phyloP scores from a whole-genome alignment of 2,888 invertebrate species.

The Unio pictorum region DNA sequence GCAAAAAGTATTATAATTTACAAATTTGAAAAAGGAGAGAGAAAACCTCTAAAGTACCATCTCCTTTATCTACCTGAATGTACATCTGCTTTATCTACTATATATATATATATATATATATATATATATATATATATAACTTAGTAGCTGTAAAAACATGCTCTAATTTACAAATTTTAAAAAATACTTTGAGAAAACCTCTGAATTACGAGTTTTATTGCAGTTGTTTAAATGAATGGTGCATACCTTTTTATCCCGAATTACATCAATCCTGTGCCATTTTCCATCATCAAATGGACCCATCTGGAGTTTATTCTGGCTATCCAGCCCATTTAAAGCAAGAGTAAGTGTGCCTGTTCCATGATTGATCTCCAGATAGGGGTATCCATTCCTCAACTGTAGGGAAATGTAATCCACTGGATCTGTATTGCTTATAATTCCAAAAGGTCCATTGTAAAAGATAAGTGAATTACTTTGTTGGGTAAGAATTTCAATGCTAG shows the following conservation, averaged over 20 bases:
- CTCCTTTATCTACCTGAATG: no score
- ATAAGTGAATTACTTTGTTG: constrained; percentile 88
- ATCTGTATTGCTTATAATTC: constrained; percentile 21
- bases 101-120: constrained; percentile 7
- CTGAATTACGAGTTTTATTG: no score
- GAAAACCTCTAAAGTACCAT: no score
- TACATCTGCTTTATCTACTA: no score
- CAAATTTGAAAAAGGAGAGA: no score
- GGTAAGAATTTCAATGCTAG: constrained; percentile 96
- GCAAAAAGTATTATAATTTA: no score
- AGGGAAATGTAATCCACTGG: constrained; percentile 89
- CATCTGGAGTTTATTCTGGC: constrained; percentile 26
- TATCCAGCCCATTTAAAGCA: constrained; percentile 77
- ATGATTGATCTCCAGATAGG: constrained; percentile 91
- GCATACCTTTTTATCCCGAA: constrained; percentile 71
- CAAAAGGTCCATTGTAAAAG: constrained; percentile 92
- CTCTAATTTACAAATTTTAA: no score
- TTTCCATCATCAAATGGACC: constrained; percentile 88
- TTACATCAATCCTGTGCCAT: constrained; percentile 97
- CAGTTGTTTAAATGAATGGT: background rate
- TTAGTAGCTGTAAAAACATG: constrained; percentile 6
- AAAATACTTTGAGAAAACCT: no score
- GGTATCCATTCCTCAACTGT: constrained; percentile 92
- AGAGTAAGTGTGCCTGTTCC: constrained; percentile 89
- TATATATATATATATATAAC: constrained; percentile 9